These are phyloP conservation scores for Mesodorylaimus sp. DNA, from an alignment of 2,888 invertebrate genomes.

Conservation along the genomic window DNA sequence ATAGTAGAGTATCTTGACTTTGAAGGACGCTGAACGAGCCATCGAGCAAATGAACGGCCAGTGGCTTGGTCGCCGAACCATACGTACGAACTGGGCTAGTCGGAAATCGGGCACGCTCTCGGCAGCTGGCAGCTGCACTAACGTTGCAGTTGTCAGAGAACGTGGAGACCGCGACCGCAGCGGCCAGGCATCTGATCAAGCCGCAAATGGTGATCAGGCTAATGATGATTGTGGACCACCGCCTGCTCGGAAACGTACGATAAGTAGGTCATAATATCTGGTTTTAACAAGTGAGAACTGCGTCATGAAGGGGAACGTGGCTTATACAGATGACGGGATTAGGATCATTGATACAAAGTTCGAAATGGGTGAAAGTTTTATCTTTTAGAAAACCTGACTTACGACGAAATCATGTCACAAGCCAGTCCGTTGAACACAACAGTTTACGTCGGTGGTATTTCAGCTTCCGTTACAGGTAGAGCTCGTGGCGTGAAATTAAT, in stretches of 20 bases:
- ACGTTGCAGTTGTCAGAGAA: no score
- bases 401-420: conserved; percentile 94
- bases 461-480: conserved; percentile 16
- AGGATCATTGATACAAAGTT: background rate
- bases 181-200: no score
- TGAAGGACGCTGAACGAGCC: conserved; percentile 87
- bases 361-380: no score
- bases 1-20: no score
- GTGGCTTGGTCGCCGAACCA: conserved; percentile 87
- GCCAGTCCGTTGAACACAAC: conserved; percentile 95
- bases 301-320: no score
- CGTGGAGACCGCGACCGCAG: no score
- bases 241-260: no score
- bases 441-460: conserved; percentile 89
- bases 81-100: conserved; percentile 98
- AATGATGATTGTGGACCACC: no score
- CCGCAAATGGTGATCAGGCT: no score
- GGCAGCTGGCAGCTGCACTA: no score
- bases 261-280: no score
- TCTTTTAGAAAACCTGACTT: conserved; percentile 45
- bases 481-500: background rate
- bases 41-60: conserved; percentile 98
- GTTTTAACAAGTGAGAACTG: no score
- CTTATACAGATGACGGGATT: background rate
- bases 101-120: conserved; percentile 52